A percentile compares a stretch with the other conserved stretches of the same genome.
phyloP scores from a whole-genome alignment of 2,797 vertebrate genomes.

The Paramormyrops hopkinsi region DNA sequence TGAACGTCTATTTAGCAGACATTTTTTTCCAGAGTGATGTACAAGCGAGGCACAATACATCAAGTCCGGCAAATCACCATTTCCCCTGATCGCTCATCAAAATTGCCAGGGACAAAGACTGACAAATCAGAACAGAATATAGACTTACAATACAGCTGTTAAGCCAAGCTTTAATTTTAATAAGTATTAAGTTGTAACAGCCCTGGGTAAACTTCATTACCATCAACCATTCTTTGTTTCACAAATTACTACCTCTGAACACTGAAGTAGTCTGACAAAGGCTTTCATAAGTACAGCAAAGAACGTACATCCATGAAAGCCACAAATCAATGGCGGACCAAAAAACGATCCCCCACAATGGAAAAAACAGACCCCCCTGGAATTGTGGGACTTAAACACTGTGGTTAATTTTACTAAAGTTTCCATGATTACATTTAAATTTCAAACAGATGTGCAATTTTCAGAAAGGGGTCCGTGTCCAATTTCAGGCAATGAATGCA shows the following conservation, averaged over 20 bases:
- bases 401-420: background rate
- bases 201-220: background rate
- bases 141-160: constrained; percentile 5
- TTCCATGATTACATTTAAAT: constrained; percentile 16
- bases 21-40: background rate
- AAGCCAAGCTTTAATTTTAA: constrained; percentile 19
- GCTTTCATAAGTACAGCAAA: background rate
- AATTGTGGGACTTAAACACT: background rate
- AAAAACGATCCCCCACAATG: background rate
- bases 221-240: background rate
- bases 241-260: background rate
- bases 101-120: constrained; percentile 4
- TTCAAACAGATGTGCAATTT: constrained; percentile 15
- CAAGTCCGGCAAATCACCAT: background rate
- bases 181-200: background rate
- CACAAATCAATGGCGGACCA: background rate
- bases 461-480: background rate
- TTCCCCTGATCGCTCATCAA: constrained; percentile 8
- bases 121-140: background rate
- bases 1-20: background rate
- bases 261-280: background rate
- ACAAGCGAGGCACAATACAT: background rate
- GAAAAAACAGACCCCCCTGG: background rate
- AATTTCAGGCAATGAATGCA: background rate
- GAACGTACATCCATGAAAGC: background rate